phyloP scores from a whole-genome alignment of 2,888 invertebrate species.

The Hedya salicella region DNA sequence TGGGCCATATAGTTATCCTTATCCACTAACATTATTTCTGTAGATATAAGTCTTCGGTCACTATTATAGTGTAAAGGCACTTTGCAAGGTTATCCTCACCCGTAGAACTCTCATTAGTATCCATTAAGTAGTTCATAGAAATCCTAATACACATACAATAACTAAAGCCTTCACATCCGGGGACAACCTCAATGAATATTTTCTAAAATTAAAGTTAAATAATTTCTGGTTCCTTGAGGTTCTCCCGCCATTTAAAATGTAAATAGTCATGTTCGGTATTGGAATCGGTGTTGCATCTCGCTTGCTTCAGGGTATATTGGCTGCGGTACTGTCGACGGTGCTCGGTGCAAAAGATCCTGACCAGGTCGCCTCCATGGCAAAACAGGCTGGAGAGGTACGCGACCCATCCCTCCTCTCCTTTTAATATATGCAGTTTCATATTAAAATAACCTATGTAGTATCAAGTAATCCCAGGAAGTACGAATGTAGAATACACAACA shows the following conservation, averaged over 20 bases:
- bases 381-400: slow-evolving; percentile 98
- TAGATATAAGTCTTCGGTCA: slow-evolving; percentile 70
- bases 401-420: slow-evolving; percentile 75
- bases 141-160: slow-evolving; percentile 71
- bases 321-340: slow-evolving; percentile 95
- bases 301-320: slow-evolving; percentile 95
- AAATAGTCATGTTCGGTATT: slow-evolving; percentile 83
- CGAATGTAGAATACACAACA: slow-evolving; percentile 2
- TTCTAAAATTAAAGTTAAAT: not conserved
- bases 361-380: slow-evolving; percentile 97
- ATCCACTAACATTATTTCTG: slow-evolving; percentile 78
- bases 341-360: slow-evolving; percentile 96
- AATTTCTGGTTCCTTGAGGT: slow-evolving; percentile 62
- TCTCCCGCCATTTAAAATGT: slow-evolving; percentile 66
- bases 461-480: slow-evolving; percentile 34
- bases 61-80: slow-evolving; percentile 72
- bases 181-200: slow-evolving; percentile 67
- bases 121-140: slow-evolving; percentile 66
- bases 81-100: slow-evolving; percentile 72
- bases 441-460: slow-evolving; percentile 33
- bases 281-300: slow-evolving; percentile 84
- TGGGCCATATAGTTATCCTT: slow-evolving; percentile 62
- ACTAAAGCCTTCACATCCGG: slow-evolving; percentile 65
- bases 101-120: slow-evolving; percentile 59
- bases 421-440: slow-evolving; percentile 51